Evolutionary conservation across 2,113 vertebrate species (phyloP).

Genomic region (Ictidomys tridecemlineatus): DNA sequence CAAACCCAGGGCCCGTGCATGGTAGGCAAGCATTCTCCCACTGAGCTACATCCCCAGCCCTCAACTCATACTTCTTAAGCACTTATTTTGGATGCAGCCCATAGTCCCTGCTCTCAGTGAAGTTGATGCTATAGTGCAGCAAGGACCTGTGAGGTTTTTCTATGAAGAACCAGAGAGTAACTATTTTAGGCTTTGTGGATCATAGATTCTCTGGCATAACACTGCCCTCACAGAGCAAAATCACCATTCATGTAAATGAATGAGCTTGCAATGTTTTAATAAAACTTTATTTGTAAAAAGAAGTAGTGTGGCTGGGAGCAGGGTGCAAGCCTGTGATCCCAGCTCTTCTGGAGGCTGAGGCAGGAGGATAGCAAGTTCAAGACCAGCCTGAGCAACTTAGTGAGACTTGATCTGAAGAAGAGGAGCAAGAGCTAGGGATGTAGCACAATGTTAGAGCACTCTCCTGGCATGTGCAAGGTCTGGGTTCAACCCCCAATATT

Average conservation of each 20-base stretch:
- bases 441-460: background rate
- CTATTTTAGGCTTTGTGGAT: background rate
- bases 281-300: constrained; percentile 65
- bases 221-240: background rate
- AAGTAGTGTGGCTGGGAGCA: too few relatives aligned
- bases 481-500: background rate
- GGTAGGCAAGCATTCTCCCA: background rate
- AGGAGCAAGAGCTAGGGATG: background rate
- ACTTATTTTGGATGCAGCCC: background rate
- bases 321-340: too few relatives aligned
- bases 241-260: background rate
- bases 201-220: background rate
- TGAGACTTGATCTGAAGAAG: too few relatives aligned
- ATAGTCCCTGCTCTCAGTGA: background rate
- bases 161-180: background rate
- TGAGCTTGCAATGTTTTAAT: background rate
- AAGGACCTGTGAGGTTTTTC: background rate
- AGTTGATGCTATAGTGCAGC: background rate
- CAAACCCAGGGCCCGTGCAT: too few relatives aligned
- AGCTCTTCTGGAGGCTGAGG: too few relatives aligned
- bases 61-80: background rate
- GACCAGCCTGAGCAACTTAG: too few relatives aligned
- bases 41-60: background rate
- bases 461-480: background rate
- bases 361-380: too few relatives aligned